Evolutionary conservation across 2,888 invertebrate genomes (phyloP).

Genomic region (Aricia artaxerxes): DNA sequence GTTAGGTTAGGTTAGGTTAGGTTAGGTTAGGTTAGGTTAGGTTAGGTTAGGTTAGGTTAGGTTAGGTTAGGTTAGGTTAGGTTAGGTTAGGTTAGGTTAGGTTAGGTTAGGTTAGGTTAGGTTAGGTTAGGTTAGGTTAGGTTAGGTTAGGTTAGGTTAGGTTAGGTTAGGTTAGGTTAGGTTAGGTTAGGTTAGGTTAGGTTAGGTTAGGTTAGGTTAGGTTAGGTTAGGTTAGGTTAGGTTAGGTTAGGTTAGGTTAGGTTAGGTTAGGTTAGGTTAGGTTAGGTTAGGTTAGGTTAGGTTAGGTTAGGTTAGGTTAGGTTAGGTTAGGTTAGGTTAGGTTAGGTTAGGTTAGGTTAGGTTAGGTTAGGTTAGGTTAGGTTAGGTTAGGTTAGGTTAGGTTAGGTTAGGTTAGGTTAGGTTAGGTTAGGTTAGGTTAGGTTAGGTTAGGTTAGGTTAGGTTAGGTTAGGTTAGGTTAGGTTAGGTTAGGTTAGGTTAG

Average conservation of each 20-base stretch:
- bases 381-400: too few relatives aligned
- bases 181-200: constrained; percentile 35
- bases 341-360: constrained; percentile 35
- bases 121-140: constrained; percentile 34
- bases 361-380: constrained; percentile 20
- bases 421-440: constrained; percentile 35
- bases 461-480: constrained; percentile 35
- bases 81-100: constrained; percentile 35
- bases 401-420: constrained; percentile 30
- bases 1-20: constrained; percentile 36
- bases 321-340: constrained; percentile 34
- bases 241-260: constrained; percentile 31
- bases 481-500: constrained; percentile 36
- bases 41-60: constrained; percentile 36
- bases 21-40: constrained; percentile 36
- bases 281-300: constrained; percentile 35
- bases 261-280: constrained; percentile 34
- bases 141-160: constrained; percentile 35
- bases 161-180: constrained; percentile 35
- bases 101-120: constrained; percentile 35
- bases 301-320: constrained; percentile 35
- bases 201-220: constrained; percentile 35
- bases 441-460: constrained; percentile 36
- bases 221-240: constrained; percentile 35
- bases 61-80: constrained; percentile 36